phyloP scores from a whole-genome alignment of 2,113 vertebrate genomes.

The Ptyas mucosa region DNA sequence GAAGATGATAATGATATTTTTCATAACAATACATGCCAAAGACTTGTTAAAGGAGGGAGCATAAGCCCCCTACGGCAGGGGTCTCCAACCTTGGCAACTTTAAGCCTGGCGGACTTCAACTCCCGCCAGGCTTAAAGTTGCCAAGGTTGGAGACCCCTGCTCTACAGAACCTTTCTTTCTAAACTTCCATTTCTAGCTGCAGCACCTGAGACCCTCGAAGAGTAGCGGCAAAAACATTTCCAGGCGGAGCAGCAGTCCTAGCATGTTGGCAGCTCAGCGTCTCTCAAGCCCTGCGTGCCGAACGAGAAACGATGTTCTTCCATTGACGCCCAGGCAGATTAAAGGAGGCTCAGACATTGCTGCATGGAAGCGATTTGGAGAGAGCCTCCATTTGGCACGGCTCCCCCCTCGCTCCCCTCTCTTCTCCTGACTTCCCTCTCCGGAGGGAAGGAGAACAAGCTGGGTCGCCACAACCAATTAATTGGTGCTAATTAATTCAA shows the following conservation, averaged over 20 bases:
- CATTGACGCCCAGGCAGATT: neutral
- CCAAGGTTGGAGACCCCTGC: too few relatives aligned
- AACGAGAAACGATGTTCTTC: neutral
- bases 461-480: constrained; percentile 7
- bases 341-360: neutral
- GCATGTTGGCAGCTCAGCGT: too few relatives aligned
- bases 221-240: neutral
- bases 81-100: too few relatives aligned
- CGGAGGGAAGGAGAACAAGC: rapidly evolving
- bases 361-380: neutral
- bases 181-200: neutral
- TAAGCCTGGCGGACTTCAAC: too few relatives aligned
- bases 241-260: too few relatives aligned
- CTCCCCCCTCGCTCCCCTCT: neutral
- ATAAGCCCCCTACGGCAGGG: neutral
- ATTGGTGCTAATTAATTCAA: constrained; percentile 41
- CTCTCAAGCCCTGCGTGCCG: too few relatives aligned
- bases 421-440: neutral
- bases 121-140: too few relatives aligned
- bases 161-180: neutral
- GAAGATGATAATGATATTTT: neutral
- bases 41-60: neutral
- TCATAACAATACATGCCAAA: neutral
- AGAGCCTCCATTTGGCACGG: neutral
- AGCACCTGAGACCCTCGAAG: neutral